Percentiles rank a stretch among this genome's conserved stretches.
These are phyloP conservation scores for Corvus cornix DNA, from an alignment of 2,113 vertebrate genomes.

Conservation along the genomic window DNA sequence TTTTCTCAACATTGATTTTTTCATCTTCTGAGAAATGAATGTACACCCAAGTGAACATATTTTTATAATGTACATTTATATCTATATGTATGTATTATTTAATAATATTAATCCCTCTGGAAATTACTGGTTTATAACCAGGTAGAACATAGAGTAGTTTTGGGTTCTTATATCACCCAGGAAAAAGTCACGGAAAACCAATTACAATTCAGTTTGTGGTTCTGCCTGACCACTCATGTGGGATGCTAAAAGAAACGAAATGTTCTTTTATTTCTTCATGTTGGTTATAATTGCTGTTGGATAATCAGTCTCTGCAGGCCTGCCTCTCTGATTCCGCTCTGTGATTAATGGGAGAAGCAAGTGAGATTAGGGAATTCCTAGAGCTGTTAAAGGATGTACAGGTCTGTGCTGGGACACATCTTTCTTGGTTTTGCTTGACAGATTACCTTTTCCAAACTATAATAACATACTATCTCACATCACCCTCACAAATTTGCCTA, in stretches of 20 bases:
- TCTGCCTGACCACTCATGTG: background rate
- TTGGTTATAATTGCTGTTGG: background rate
- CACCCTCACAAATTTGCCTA: background rate
- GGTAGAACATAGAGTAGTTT: background rate
- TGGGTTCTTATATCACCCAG: rapidly evolving
- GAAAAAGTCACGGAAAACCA: background rate
- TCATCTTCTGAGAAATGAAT: background rate
- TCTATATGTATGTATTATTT: background rate
- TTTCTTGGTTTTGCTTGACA: background rate
- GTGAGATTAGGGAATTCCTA: background rate
- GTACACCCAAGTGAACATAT: background rate
- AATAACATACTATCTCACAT: background rate
- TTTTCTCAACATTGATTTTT: background rate
- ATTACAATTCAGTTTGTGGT: background rate
- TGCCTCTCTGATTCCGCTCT: background rate
- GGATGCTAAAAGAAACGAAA: background rate
- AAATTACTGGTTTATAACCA: background rate
- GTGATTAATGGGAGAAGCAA: background rate
- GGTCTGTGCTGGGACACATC: background rate
- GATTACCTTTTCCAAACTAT: background rate
- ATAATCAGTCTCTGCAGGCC: background rate
- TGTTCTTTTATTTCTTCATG: background rate
- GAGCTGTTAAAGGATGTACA: background rate
- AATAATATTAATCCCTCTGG: background rate
- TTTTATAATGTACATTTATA: background rate